Evolutionary conservation across 2,888 invertebrate genomes (phyloP).

Genomic region (Drosophila cognata): DNA sequence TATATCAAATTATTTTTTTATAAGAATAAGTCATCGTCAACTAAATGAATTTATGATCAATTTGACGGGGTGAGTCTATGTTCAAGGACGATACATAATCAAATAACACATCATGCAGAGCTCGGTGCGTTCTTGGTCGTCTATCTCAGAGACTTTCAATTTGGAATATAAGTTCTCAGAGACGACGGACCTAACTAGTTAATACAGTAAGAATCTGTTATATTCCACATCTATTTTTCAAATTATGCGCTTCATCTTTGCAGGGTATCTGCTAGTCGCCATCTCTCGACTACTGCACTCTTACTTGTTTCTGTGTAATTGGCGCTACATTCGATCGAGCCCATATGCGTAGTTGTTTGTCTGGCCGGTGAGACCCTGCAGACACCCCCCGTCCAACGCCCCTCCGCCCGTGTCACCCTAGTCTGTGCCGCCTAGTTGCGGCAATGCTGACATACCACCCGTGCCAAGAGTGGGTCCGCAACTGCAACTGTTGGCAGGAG

Average conservation of each 20-base stretch:
- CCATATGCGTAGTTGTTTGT: constrained; percentile 55
- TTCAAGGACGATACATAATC: neutral
- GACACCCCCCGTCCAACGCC: constrained; percentile 13
- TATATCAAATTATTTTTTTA: neutral
- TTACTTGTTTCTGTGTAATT: constrained; percentile 68
- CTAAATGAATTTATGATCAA: neutral
- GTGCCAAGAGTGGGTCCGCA: constrained; percentile 48
- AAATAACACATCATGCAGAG: neutral
- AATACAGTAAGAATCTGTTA: neutral
- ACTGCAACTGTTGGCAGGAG: constrained; percentile 12
- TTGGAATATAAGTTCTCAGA: neutral
- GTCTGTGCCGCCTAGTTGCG: constrained; percentile 53
- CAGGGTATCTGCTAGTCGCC: neutral
- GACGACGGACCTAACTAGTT: neutral
- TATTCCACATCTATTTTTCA: neutral
- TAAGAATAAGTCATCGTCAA: neutral
- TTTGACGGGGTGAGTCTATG: neutral
- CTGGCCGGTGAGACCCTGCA: neutral
- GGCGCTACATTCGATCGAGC: constrained; percentile 67
- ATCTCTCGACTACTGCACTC: no score
- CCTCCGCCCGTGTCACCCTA: constrained; percentile 4
- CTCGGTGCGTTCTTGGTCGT: neutral
- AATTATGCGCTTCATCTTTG: neutral
- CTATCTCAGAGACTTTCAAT: neutral
- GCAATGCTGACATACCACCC: constrained; percentile 80